Base-by-base conservation (phyloP, 2,113 vertebrate species). In the Corythaeola cristata region DNA sequence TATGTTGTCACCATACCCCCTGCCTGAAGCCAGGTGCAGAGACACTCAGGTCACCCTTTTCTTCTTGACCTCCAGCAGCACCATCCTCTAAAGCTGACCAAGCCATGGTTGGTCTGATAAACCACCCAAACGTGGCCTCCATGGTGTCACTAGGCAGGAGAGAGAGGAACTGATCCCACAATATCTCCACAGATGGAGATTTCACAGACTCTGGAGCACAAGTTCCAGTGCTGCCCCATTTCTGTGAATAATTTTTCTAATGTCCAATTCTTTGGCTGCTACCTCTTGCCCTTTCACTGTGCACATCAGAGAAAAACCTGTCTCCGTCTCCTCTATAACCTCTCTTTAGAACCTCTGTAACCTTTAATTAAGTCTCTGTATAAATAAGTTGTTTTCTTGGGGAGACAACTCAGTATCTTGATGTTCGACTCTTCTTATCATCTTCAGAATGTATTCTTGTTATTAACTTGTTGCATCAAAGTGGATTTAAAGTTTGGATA, bases 61-160 rank as follows among this genome's bases (percentile, higher is more conserved):
- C 56, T 72, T 53, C 55, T 56, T 50, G 9, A 0, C 15, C 45
- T 30, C 35, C 35, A 53, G 28, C 41, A 55, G 39, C 32, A 39
- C 2, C 58, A 50, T 30, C 26, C 15, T 44, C 20, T 52, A 15
- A 21, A 59, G 47, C 28, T 87, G 74, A 3, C 37, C 49, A 59
- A 67, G 75, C n/a, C 8, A 4, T 10, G 44, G 14, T 5, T 58
- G 26, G 41, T 47, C 28, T 89, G 80, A 35, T 3, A 28, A 49
- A 35, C 16, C 44, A 26, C 2, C 58, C 19, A 11, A n/a, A 52
- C 5, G 3, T 0, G 4, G n/a, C 37, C 76, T 50, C 0, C 0
- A 20, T 6, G 35, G 10, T 47, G 53, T 17, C 52, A 23, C 19
- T 2, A 24, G 41, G 26, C 26, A 59, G 56, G 26, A 0, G 3